Base-by-base conservation (phyloP, 2,888 invertebrate genomes). In the Osedax frankpressi region DNA sequence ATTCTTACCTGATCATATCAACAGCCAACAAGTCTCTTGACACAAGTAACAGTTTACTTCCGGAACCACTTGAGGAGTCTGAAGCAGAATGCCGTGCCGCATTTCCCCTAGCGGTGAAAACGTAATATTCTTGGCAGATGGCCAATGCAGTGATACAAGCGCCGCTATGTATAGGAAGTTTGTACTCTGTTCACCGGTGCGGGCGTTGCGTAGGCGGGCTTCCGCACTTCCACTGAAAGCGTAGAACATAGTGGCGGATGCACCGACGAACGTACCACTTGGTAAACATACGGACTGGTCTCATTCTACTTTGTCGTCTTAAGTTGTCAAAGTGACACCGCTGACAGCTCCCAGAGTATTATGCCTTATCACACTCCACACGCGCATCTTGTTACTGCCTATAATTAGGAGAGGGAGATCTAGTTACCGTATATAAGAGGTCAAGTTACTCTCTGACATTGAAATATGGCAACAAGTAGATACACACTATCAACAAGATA, bases 1-100 rank as follows among this genome's bases (percentile, higher is more conserved):
- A n/a, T n/a, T 19, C 44, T 44, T 11, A 44, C 44, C 44, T 44
- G 44, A 75, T 83, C 83, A 2, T 79, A 76, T 0, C 78, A 77
- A 73, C 84, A 84, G 2, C 84, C 83, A 0, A 80, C 76, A n/a
- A 83, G 78, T 65, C 78, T 80, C 14, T 83, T 76, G 2, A 82
- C 70, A 75, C 80, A 80, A 29, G 79, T 76, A 0, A 81, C 81
- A 69, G 79, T 82, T n/a, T n/a, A n/a, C 67, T 78, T 77, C 2
- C 77, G 74, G 73, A 82, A 81, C 76, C 83, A 84, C 29, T 83
- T 76, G 73, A 44, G 44, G 6, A 44, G 44, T 11, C 83, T 83
- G 11, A 83, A 75, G 80, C 81, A 59, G 80, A 80, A 14, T 69
- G 69, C 69, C 28, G 30, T 44, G 11, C 44, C 11, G 11, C 6